Conservation (phyloP, 2,113 vertebrate genomes). For the Trinectes maculatus region DNA sequence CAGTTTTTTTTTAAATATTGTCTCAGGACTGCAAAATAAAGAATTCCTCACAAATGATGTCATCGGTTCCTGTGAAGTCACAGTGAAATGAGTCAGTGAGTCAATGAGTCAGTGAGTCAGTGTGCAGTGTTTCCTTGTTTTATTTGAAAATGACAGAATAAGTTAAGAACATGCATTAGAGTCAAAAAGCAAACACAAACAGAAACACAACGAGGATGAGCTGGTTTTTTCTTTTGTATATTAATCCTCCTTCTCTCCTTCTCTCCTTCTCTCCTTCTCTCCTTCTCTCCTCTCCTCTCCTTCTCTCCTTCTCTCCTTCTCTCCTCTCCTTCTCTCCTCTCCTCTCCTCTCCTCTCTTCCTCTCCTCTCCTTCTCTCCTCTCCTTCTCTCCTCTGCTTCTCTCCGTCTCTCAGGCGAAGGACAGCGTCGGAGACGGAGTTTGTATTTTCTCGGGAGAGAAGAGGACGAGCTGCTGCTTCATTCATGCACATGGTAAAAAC, state of each 20-base stretch:
- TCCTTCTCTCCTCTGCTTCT: no score
- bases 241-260: not conserved
- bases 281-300: no score
- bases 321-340: not conserved
- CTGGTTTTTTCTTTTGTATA: not conserved
- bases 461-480: slow-evolving; percentile 49
- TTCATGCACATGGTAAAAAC: slow-evolving; percentile 76
- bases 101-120: slow-evolving; percentile 4
- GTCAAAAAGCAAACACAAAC: slow-evolving; percentile 43
- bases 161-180: slow-evolving; percentile 86
- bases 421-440: no score
- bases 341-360: no score
- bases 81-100: no score
- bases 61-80: no score
- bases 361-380: not conserved
- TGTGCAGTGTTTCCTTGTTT: slow-evolving; percentile 31
- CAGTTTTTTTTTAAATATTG: no score
- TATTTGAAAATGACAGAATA: slow-evolving; percentile 87
- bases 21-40: no score
- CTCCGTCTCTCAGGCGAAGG: not conserved
- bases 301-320: not conserved
- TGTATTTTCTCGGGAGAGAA: slow-evolving; percentile 3
- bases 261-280: not conserved
- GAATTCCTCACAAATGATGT: no score
- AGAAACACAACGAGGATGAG: slow-evolving; percentile 27